phyloP scores from a whole-genome alignment of 1,140 invertebrate species.

The Caenorhabditis remanei region DNA sequence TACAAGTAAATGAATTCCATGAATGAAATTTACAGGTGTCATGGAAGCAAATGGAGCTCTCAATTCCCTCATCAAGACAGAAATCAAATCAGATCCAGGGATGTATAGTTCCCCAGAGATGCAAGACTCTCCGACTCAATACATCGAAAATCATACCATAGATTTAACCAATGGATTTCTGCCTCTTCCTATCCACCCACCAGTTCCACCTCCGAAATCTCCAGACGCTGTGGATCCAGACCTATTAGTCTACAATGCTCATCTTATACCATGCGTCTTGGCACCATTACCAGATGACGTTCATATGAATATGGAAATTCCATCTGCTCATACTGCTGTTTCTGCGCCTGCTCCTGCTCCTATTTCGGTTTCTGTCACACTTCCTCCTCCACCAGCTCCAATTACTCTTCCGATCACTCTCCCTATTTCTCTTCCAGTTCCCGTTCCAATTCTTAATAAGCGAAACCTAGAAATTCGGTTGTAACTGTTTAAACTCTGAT shows the following conservation, averaged over 20 bases:
- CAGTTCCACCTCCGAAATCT: no score
- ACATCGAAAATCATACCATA: neutral
- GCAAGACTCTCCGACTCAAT: neutral
- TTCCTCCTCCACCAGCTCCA: neutral
- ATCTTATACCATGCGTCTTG: conserved; percentile 11
- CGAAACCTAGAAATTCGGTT: neutral
- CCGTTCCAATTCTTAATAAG: no score
- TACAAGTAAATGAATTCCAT: neutral
- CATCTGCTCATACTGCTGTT: no score
- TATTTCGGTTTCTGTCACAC: no score
- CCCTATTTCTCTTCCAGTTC: no score
- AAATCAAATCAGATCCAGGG: conserved; percentile 6
- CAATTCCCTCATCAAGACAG: neutral
- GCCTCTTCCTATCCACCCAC: neutral
- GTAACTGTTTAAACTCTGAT: neutral
- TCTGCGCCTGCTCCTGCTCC: no score
- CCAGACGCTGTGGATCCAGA: neutral
- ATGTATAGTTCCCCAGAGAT: neutral
- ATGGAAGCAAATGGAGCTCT: neutral
- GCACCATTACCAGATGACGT: conserved; percentile 18
- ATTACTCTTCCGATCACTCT: no score
- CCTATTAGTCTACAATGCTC: conserved; percentile 10
- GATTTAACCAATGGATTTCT: neutral
- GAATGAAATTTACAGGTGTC: conserved; percentile 35
- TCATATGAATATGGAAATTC: neutral